A percentile compares a stretch with the other conserved stretches of the same genome.
These are phyloP conservation scores for Enteromius fasciolatus DNA, from an alignment of 2,797 vertebrate species.

Conservation along the genomic window DNA sequence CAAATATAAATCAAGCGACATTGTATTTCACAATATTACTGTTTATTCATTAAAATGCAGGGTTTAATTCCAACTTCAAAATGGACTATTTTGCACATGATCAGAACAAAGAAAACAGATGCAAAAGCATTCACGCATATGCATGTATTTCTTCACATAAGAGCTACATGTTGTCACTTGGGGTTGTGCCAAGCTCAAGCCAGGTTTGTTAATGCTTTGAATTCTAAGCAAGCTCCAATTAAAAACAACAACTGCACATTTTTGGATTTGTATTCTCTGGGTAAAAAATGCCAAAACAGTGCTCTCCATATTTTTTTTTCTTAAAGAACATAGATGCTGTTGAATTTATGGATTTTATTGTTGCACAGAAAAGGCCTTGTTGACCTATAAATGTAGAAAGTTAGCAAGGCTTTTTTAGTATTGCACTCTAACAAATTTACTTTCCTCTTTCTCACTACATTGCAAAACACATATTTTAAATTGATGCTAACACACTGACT, in stretches of 20 bases:
- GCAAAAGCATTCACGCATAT: neutral
- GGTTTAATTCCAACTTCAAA: neutral
- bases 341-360: conserved; percentile 68
- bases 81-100: neutral
- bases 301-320: conserved; percentile 37
- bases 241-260: conserved; percentile 66
- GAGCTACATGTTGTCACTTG: conserved; percentile 28
- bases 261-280: conserved; percentile 61
- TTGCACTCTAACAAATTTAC: conserved; percentile 55
- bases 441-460: conserved; percentile 63
- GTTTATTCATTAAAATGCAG: neutral
- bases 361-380: conserved; percentile 60
- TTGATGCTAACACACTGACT: conserved; percentile 33
- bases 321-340: conserved; percentile 64
- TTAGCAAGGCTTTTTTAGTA: conserved; percentile 64
- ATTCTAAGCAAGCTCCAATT: conserved; percentile 68
- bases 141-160: conserved; percentile 23
- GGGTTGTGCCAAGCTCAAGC: conserved; percentile 54
- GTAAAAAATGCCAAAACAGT: conserved; percentile 43
- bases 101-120: neutral
- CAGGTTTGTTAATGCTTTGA: conserved; percentile 61
- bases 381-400: conserved; percentile 71
- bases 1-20: neutral
- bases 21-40: neutral
- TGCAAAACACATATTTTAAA: conserved; percentile 28